Percentiles rank a stretch among this genome's conserved stretches.
Evolutionary conservation across 2,888 invertebrate genomes (phyloP).

Genomic region (Campoplex nolae): DNA sequence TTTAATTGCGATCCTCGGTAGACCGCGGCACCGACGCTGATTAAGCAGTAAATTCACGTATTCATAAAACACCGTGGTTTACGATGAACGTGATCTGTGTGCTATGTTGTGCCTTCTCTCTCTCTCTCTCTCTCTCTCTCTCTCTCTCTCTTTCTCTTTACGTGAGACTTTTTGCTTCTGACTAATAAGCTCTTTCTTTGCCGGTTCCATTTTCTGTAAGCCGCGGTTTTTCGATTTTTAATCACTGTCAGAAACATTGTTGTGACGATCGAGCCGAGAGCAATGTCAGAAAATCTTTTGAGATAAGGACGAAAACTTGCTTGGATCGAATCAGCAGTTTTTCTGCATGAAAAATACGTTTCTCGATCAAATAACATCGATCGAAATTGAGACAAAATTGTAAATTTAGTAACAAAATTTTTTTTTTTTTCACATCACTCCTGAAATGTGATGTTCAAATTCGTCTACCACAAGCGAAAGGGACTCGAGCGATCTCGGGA

Average conservation of each 20-base stretch:
- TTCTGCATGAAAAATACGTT: neutral
- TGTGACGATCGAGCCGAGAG: neutral
- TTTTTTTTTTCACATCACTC: no score
- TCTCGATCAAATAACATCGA: neutral
- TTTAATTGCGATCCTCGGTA: constrained; percentile 78
- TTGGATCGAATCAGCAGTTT: neutral
- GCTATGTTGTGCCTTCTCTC: constrained; percentile 47
- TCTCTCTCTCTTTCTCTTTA: neutral
- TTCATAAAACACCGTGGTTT: constrained; percentile 79
- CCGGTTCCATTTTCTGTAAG: neutral
- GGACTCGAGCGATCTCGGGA: constrained; percentile 18
- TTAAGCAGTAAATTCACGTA: constrained; percentile 82
- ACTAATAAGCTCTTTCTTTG: constrained; percentile 37
- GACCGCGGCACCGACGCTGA: constrained; percentile 75
- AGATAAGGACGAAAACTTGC: neutral
- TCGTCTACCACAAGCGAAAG: neutral
- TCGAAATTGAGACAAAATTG: neutral
- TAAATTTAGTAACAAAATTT: neutral
- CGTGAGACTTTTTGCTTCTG: constrained; percentile 46
- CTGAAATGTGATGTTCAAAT: no score
- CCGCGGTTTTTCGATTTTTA: neutral
- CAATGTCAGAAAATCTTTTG: neutral
- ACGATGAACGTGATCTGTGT: constrained; percentile 73
- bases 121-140: constrained; percentile 18
- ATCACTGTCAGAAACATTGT: neutral